Evolutionary conservation across 53 echinoderm and acorn worm species (phyloP).

Genomic region (Holothuria scabra): DNA sequence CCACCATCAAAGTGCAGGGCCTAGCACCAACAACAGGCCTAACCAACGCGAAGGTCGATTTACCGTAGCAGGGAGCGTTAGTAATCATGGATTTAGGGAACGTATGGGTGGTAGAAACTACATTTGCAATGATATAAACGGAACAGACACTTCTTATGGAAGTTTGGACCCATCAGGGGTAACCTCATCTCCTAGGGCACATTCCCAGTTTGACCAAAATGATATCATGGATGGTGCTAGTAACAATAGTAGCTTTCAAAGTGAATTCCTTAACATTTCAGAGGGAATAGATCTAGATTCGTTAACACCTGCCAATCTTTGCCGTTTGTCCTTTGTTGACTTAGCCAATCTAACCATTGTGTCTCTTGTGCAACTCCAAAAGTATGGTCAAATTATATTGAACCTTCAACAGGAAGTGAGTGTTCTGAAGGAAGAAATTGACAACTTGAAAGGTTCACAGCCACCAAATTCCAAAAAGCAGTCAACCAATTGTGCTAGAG

Average conservation of each 20-base stretch:
- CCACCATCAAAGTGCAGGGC: conserved; percentile 46
- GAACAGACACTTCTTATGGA: conserved; percentile 22
- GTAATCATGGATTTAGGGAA: conserved; percentile 28
- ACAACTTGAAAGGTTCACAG: conserved; percentile 27
- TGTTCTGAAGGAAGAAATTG: conserved; percentile 40
- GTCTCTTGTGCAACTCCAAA: conserved; percentile 49
- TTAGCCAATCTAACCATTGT: conserved; percentile 48
- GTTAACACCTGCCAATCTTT: conserved; percentile 52
- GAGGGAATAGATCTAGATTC: conserved; percentile 50
- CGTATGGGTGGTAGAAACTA: conserved; percentile 9
- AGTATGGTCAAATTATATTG: conserved; percentile 48
- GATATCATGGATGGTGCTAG: conserved; percentile 44
- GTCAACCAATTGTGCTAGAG: conserved; percentile 34
- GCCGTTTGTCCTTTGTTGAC: conserved; percentile 53
- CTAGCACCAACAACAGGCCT: conserved; percentile 25
- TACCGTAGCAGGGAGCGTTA: conserved; percentile 33
- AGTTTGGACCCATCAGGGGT: conserved; percentile 38
- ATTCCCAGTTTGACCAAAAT: conserved; percentile 50
- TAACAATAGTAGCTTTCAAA: conserved; percentile 36
- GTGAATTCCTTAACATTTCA: conserved; percentile 47
- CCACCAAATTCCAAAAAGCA: conserved; percentile 41
- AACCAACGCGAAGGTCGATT: conserved; percentile 22
- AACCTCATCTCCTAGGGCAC: conserved; percentile 34
- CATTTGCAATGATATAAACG: conserved; percentile 30
- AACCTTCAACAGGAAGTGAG: conserved; percentile 44